Evolutionary conservation across 2,888 invertebrate species (phyloP).

Genomic region (Isotomurus palustris): DNA sequence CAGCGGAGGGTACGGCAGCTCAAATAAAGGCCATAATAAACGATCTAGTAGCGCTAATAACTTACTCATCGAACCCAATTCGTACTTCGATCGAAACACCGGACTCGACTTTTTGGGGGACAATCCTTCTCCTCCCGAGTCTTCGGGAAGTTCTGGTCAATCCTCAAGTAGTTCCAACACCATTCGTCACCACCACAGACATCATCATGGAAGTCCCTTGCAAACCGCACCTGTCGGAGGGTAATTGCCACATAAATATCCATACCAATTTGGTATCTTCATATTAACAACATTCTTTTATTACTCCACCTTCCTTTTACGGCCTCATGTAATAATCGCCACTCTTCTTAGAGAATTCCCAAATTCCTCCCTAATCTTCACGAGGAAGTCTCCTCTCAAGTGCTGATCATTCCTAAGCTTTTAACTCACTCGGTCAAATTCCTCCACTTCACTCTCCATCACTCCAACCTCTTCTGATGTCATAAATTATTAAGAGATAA

Average conservation of each 20-base stretch:
- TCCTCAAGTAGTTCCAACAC: not conserved
- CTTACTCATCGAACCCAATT: constrained; percentile 2
- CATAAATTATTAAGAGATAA: constrained; percentile 37
- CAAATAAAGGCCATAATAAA: not conserved
- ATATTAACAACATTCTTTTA: too few relatives aligned
- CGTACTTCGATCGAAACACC: not conserved
- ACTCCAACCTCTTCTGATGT: constrained; percentile 34
- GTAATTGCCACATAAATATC: constrained; percentile 27
- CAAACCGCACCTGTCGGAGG: constrained; percentile 45
- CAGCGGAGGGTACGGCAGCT: not conserved
- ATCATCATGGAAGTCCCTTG: constrained; percentile 36
- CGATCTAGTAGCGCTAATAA: not conserved
- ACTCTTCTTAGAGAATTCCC: too few relatives aligned
- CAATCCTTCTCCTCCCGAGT: constrained; percentile 3
- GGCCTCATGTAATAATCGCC: too few relatives aligned
- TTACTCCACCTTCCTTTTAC: too few relatives aligned
- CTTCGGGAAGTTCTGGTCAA: not conserved
- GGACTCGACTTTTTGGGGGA: constrained; percentile 1
- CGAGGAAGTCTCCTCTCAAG: too few relatives aligned
- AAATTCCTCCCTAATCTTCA: too few relatives aligned
- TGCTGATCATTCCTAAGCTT: too few relatives aligned
- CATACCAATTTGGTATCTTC: too few relatives aligned
- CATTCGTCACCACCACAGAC: constrained; percentile 23
- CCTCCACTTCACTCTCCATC: too few relatives aligned
- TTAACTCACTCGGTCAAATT: too few relatives aligned